These are phyloP conservation scores for Ceratina japonica DNA, from an alignment of 1,140 invertebrate genomes.

Conservation along the genomic window DNA sequence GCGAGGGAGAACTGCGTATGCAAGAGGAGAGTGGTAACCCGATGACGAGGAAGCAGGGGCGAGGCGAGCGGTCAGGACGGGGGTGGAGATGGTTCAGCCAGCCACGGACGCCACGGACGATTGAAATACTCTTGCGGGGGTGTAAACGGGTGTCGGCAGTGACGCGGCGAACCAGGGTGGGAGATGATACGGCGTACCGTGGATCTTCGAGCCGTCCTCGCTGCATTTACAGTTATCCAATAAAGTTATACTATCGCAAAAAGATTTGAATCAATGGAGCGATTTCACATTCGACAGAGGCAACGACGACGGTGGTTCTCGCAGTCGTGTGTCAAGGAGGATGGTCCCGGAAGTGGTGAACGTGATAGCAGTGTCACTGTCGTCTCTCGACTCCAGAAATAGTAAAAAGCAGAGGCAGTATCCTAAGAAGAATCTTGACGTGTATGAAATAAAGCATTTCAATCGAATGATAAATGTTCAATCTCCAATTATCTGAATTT, in stretches of 20 bases:
- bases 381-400: constrained; percentile 2
- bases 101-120: constrained; percentile 5
- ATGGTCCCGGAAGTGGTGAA: background rate
- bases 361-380: background rate
- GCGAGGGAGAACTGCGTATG: background rate
- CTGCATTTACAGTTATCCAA: too few relatives aligned
- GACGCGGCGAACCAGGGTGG: constrained; percentile 19
- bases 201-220: background rate
- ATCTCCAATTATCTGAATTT: too few relatives aligned
- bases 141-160: constrained; percentile 23
- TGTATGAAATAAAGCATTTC: too few relatives aligned
- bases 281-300: background rate
- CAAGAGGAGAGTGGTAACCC: background rate
- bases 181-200: constrained; percentile 23
- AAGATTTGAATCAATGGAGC: too few relatives aligned
- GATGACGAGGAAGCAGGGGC: constrained; percentile 20
- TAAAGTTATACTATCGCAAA: too few relatives aligned
- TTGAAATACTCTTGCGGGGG: constrained; percentile 26
- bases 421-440: too few relatives aligned
- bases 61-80: constrained; percentile 26
- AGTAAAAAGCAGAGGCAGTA: too few relatives aligned
- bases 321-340: background rate
- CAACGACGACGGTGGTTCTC: background rate
- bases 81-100: background rate
- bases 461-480: too few relatives aligned